Evolutionary conservation across 2,113 vertebrate species (phyloP).

Genomic region (Craseonycteris thonglongyai): DNA sequence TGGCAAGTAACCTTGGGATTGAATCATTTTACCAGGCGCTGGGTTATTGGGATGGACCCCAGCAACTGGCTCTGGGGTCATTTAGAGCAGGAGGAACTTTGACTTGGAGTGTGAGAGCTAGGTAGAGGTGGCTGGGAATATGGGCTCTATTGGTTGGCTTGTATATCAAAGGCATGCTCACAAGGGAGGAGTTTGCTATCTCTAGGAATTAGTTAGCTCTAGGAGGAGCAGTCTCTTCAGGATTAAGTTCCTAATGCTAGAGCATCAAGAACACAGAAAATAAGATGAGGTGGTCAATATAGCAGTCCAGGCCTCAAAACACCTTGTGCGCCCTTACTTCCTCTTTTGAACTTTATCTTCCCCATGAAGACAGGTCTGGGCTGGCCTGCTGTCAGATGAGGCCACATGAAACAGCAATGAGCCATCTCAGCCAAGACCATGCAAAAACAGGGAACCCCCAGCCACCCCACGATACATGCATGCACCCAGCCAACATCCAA

Average conservation of each 20-base stretch:
- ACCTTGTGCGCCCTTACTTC: not conserved
- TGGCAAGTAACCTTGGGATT: not conserved
- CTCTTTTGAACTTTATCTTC: not conserved
- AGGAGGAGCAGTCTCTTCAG: not conserved
- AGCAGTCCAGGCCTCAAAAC: not conserved
- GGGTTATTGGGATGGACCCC: not conserved
- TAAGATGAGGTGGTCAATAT: not conserved
- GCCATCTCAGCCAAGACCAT: not conserved
- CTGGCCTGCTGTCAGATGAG: not conserved
- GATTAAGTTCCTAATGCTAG: not conserved
- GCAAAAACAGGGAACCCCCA: not conserved
- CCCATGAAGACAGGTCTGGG: not conserved
- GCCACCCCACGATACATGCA: not conserved
- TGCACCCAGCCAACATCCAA: not conserved
- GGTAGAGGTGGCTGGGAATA: not conserved
- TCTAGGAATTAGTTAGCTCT: not conserved
- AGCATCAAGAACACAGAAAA: not conserved
- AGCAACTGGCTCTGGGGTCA: not conserved
- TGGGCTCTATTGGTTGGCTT: not conserved
- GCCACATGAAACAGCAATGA: not conserved
- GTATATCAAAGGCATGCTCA: not conserved
- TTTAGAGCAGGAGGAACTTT: not conserved
- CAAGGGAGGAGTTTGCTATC: not conserved
- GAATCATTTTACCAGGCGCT: not conserved
- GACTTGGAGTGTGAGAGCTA: not conserved